A percentile compares a stretch with the other conserved stretches of the same genome.
Conservation (phyloP, 2,113 vertebrate species). For the Capreolus pygargus region DNA sequence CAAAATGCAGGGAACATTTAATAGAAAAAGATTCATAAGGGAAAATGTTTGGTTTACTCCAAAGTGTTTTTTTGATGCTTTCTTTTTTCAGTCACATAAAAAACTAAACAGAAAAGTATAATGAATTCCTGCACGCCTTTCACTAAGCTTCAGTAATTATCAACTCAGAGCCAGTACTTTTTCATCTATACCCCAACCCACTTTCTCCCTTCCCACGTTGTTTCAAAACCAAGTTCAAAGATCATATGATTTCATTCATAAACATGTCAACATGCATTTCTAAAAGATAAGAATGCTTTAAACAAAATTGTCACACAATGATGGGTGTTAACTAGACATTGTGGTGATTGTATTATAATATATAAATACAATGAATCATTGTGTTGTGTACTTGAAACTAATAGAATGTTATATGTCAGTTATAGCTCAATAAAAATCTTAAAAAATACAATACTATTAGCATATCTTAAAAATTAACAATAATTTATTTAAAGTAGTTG, state of each 20-base stretch:
- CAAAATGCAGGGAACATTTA: not conserved
- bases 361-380: not conserved
- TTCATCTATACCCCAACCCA: not conserved
- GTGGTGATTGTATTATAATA: not conserved
- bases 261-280: not conserved
- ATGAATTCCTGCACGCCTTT: not conserved
- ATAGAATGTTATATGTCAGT: not conserved
- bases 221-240: not conserved
- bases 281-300: not conserved
- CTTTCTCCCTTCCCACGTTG: not conserved
- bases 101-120: not conserved
- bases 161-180: not conserved
- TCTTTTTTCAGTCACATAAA: not conserved
- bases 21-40: not conserved
- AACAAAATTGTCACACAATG: not conserved
- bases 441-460: not conserved
- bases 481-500: not conserved
- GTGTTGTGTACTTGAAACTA: not conserved
- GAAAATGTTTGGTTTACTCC: not conserved
- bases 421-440: not conserved
- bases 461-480: not conserved
- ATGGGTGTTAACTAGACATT: not conserved
- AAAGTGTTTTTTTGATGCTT: not conserved
- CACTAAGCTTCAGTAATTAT: not conserved
- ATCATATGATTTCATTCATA: not conserved